phyloP scores from a whole-genome alignment of 2,113 vertebrate species.

The Thunnus thynnus region DNA sequence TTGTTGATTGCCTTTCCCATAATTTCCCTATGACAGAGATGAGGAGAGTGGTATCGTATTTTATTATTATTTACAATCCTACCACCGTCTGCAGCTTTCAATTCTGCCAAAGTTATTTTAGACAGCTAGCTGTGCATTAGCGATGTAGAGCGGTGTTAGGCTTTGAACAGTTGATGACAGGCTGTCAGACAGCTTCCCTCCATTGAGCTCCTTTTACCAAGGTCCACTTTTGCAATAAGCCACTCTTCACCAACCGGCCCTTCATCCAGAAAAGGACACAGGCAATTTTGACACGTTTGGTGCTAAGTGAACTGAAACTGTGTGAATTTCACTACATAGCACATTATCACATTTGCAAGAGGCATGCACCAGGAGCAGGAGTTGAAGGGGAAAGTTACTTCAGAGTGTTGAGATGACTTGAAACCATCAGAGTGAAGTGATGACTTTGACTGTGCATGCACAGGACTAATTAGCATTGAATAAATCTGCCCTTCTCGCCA shows the following conservation, averaged over 20 bases:
- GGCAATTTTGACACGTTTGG: slow-evolving; percentile 82
- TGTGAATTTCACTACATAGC: slow-evolving; percentile 83
- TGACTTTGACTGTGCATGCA: slow-evolving; percentile 70
- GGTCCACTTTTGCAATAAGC: slow-evolving; percentile 67
- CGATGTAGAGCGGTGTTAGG: slow-evolving; percentile 53
- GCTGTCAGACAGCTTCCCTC: slow-evolving; percentile 76
- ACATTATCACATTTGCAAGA: slow-evolving; percentile 83
- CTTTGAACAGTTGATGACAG: slow-evolving; percentile 82
- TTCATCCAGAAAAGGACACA: slow-evolving; percentile 84
- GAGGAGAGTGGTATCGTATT: slow-evolving; percentile 23
- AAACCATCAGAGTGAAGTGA: slow-evolving; percentile 59
- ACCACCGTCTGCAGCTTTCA: slow-evolving; percentile 50
- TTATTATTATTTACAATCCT: slow-evolving; percentile 68
- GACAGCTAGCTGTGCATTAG: slow-evolving; percentile 76
- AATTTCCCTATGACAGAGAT: slow-evolving; percentile 48
- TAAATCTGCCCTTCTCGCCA: slow-evolving; percentile 67
- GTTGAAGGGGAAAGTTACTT: slow-evolving; percentile 63
- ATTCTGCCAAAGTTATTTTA: slow-evolving; percentile 67
- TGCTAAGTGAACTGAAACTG: slow-evolving; percentile 83
- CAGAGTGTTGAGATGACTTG: slow-evolving; percentile 61
- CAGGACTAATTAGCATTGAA: slow-evolving; percentile 76
- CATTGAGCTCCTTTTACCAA: slow-evolving; percentile 73
- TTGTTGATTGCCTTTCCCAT: slow-evolving; percentile 61
- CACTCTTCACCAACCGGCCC: slow-evolving; percentile 72
- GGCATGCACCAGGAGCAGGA: slow-evolving; percentile 53